phyloP scores from a whole-genome alignment of 1,140 invertebrate genomes.

The Acromyrmex heyeri region DNA sequence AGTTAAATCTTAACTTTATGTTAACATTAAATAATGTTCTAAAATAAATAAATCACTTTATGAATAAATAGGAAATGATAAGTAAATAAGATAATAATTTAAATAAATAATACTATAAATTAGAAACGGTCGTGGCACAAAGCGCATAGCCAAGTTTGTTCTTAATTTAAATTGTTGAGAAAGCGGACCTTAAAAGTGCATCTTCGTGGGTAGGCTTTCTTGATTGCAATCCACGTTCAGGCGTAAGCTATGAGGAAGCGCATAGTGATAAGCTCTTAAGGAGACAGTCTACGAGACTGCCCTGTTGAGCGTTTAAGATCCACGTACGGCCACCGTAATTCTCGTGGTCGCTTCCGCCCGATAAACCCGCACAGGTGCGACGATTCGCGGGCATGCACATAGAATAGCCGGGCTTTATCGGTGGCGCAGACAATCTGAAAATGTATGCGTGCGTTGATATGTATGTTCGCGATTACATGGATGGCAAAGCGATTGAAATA shows the following conservation, averaged over 20 bases:
- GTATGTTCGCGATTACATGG: neutral
- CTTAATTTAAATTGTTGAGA: neutral
- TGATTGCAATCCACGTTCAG: conserved; percentile 31
- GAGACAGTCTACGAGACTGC: conserved; percentile 60
- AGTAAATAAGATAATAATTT: neutral
- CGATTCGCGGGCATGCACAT: conserved; percentile 56
- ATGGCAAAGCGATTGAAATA: neutral
- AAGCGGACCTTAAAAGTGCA: conserved; percentile 22
- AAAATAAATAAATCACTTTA: neutral
- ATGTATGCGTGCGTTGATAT: neutral
- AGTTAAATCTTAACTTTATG: neutral
- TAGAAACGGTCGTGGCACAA: neutral
- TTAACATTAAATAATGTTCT: too few relatives aligned
- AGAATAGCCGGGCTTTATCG: conserved; percentile 46
- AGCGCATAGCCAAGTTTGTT: neutral
- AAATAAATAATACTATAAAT: neutral
- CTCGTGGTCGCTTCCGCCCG: conserved; percentile 43
- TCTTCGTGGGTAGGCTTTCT: conserved; percentile 23
- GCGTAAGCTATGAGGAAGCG: conserved; percentile 22
- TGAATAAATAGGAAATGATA: neutral
- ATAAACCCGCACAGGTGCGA: conserved; percentile 63
- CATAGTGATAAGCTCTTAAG: conserved; percentile 64
- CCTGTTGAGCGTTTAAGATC: conserved; percentile 51
- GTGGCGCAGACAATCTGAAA: conserved; percentile 15
- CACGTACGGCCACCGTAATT: conserved; percentile 53